These are phyloP conservation scores for Bugula neritina DNA, from an alignment of 2,888 invertebrate species.

Conservation along the genomic window DNA sequence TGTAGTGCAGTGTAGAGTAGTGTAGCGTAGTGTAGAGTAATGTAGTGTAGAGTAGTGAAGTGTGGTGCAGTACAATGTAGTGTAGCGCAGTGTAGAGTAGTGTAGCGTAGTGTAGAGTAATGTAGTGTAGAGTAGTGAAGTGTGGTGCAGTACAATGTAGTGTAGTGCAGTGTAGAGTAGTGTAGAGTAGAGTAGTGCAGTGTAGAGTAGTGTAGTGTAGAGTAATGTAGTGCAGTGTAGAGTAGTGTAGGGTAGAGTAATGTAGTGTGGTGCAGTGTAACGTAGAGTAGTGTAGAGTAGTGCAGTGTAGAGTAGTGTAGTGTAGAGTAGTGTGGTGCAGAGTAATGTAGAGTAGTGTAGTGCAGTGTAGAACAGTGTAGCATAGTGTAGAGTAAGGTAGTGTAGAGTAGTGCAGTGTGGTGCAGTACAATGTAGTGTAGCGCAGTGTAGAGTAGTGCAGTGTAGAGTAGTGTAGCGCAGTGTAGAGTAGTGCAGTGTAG, in stretches of 20 bases:
- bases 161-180: constrained; percentile 28
- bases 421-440: constrained; percentile 29
- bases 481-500: background rate
- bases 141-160: constrained; percentile 26
- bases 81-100: constrained; percentile 13
- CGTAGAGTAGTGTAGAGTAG: constrained; percentile 31
- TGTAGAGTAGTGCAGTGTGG: constrained; percentile 28
- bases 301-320: constrained; percentile 29
- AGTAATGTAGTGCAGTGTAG: constrained; percentile 28
- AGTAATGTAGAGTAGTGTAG: constrained; percentile 31
- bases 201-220: constrained; percentile 28
- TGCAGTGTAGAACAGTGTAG: constrained; percentile 28
- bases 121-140: constrained; percentile 30
- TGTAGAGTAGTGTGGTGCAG: constrained; percentile 29
- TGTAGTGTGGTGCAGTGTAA: constrained; percentile 30
- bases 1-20: background rate
- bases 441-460: constrained; percentile 29
- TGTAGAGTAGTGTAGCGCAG: too few relatives aligned
- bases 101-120: constrained; percentile 29
- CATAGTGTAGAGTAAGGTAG: too few relatives aligned
- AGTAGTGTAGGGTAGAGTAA: constrained; percentile 29
- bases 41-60: constrained; percentile 26
- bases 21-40: background rate
- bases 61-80: constrained; percentile 28
- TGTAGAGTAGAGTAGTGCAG: constrained; percentile 30